These are phyloP conservation scores for Chirona hameri DNA, from an alignment of 2,888 invertebrate species.

Conservation along the genomic window DNA sequence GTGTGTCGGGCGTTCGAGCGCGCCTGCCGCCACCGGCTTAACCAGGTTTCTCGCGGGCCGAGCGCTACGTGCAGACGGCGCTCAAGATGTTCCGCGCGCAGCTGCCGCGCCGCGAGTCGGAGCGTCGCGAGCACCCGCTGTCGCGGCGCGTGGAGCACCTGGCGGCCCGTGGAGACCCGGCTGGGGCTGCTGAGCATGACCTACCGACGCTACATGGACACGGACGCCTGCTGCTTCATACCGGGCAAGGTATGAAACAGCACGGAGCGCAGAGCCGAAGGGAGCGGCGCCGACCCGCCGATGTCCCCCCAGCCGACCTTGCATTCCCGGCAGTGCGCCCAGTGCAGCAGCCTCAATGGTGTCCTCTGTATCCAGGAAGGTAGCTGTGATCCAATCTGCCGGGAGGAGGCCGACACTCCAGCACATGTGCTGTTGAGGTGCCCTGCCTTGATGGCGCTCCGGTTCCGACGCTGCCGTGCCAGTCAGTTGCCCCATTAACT, in stretches of 20 bases:
- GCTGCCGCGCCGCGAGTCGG: constrained; percentile 82
- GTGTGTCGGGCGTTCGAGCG: constrained; percentile 56
- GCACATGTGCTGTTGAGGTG: too few relatives aligned
- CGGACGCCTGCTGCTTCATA: constrained; percentile 81
- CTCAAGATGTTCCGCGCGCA: constrained; percentile 64
- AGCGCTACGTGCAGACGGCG: constrained; percentile 66
- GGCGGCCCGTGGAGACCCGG: constrained; percentile 82
- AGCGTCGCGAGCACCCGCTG: constrained; percentile 76
- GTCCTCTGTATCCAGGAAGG: too few relatives aligned
- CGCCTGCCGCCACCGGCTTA: constrained; percentile 69
- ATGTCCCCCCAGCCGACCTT: neutral
- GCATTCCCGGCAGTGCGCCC: neutral
- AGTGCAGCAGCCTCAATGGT: neutral
- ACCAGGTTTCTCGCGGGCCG: constrained; percentile 74
- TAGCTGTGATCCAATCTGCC: too few relatives aligned
- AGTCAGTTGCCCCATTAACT: too few relatives aligned
- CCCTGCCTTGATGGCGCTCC: too few relatives aligned
- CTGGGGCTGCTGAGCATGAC: constrained; percentile 91
- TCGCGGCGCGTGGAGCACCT: constrained; percentile 86
- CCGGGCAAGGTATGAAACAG: constrained; percentile 58
- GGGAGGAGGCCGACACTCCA: too few relatives aligned
- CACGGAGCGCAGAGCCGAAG: too few relatives aligned
- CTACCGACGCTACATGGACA: constrained; percentile 80
- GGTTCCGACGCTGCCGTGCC: too few relatives aligned
- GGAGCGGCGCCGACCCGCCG: neutral